These are phyloP conservation scores for Enteromius paludinosus DNA, from an alignment of 2,797 vertebrate genomes.

Conservation along the genomic window DNA sequence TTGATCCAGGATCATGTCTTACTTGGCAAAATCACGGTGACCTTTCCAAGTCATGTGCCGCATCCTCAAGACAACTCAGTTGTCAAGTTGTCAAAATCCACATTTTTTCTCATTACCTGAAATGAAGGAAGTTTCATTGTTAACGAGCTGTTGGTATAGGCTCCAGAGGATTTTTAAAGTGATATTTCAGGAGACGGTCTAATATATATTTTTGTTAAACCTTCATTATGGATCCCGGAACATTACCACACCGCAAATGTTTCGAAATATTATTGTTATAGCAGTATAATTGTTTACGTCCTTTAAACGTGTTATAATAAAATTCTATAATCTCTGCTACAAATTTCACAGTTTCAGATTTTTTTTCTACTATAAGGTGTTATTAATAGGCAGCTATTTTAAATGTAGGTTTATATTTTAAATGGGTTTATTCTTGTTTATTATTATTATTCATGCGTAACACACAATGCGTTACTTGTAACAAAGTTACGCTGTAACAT, in stretches of 20 bases:
- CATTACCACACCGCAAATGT: background rate
- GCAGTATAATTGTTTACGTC: background rate
- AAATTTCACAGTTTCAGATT: background rate
- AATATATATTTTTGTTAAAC: background rate
- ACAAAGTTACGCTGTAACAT: background rate
- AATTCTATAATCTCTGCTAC: background rate
- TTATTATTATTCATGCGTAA: background rate
- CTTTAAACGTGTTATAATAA: background rate
- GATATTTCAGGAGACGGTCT: background rate
- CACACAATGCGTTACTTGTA: background rate
- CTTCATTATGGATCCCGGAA: background rate
- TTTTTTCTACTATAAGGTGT: background rate
- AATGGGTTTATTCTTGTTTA: background rate
- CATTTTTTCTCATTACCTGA: background rate
- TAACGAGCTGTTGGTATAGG: background rate
- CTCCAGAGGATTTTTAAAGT: background rate
- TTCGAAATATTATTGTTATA: background rate
- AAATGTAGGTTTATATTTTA: background rate
- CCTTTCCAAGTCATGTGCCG: background rate
- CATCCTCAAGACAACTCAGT: background rate
- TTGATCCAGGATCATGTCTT: no score
- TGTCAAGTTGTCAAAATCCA: background rate
- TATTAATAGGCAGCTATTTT: background rate
- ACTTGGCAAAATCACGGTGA: no score
- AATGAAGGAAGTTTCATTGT: background rate